Conservation (phyloP, 2,797 vertebrate genomes). For the Scomberomorus guttatus region DNA sequence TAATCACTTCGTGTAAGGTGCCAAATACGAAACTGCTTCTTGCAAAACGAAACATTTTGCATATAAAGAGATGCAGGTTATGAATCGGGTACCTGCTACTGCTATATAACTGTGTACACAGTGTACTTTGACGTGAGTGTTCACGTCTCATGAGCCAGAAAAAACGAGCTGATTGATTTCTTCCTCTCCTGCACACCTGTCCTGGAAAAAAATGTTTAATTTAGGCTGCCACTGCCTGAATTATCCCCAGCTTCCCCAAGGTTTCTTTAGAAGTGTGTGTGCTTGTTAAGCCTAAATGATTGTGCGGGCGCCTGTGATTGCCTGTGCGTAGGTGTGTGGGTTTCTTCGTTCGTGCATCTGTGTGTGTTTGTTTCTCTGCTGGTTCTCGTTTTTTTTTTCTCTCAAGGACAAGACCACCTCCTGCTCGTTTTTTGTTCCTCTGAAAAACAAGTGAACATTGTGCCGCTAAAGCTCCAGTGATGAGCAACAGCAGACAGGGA, state of each 20-base stretch:
- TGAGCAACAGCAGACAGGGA: slow-evolving; percentile 36
- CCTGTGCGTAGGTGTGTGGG: slow-evolving; percentile 20
- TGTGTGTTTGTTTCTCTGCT: slow-evolving; percentile 32
- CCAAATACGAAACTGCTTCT: not conserved
- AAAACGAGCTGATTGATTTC: slow-evolving; percentile 47
- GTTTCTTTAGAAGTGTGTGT: slow-evolving; percentile 37
- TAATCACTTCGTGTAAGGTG: slow-evolving; percentile 7
- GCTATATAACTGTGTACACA: not conserved
- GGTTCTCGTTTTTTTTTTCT: slow-evolving; percentile 17
- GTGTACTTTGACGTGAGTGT: slow-evolving; percentile 13
- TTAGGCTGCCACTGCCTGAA: slow-evolving; percentile 44
- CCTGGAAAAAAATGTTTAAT: slow-evolving; percentile 55
- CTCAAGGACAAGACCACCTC: slow-evolving; percentile 63
- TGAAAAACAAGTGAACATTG: slow-evolving; percentile 50
- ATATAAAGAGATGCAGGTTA: not conserved
- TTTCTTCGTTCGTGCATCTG: slow-evolving; percentile 22
- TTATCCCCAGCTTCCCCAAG: slow-evolving; percentile 50
- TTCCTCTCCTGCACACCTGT: slow-evolving; percentile 48
- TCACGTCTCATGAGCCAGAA: slow-evolving; percentile 19
- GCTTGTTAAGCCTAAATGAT: slow-evolving; percentile 28
- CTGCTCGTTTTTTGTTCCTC: slow-evolving; percentile 45
- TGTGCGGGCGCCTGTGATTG: slow-evolving; percentile 26
- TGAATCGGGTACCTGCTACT: too few species aligned
- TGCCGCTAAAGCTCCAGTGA: slow-evolving; percentile 38
- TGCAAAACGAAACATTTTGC: not conserved